phyloP scores from a whole-genome alignment of 1,140 invertebrate species.

The Tenebrio molitor region DNA sequence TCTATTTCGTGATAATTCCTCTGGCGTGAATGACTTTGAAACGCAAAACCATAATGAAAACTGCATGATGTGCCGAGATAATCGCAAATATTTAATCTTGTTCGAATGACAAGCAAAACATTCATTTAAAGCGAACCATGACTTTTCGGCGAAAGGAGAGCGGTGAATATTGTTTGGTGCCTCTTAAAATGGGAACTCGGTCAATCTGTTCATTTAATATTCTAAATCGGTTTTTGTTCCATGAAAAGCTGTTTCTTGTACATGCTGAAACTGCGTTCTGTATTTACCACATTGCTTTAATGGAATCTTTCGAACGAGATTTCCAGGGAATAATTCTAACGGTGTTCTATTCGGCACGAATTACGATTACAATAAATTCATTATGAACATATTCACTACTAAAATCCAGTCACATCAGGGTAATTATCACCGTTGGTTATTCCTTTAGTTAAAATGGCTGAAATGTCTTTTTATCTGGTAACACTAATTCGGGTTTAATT shows the following conservation, averaged over 20 bases:
- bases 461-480: not conserved
- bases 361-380: slow-evolving; percentile 7
- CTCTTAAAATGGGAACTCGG: not conserved
- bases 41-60: slow-evolving; percentile 11
- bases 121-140: slow-evolving; percentile 1
- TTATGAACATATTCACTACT: not conserved
- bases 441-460: not conserved
- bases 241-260: not conserved
- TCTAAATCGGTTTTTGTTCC: not conserved
- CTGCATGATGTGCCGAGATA: not conserved
- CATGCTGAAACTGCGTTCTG: not conserved
- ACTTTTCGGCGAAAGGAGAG: slow-evolving; percentile 5
- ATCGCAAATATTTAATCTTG: slow-evolving; percentile 19
- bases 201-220: slow-evolving; percentile 4
- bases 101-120: slow-evolving; percentile 3
- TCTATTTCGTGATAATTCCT: not conserved
- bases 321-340: not conserved
- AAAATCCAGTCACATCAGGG: not conserved
- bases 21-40: not conserved
- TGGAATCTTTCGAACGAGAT: not conserved
- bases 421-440: not conserved
- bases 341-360: not conserved
- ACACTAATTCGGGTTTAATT: not conserved
- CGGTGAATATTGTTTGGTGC: not conserved
- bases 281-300: slow-evolving; percentile 27